Percentiles rank a stretch among this genome's conserved stretches.
Conservation (phyloP, 2,113 vertebrate genomes). For the Talpa occidentalis region DNA sequence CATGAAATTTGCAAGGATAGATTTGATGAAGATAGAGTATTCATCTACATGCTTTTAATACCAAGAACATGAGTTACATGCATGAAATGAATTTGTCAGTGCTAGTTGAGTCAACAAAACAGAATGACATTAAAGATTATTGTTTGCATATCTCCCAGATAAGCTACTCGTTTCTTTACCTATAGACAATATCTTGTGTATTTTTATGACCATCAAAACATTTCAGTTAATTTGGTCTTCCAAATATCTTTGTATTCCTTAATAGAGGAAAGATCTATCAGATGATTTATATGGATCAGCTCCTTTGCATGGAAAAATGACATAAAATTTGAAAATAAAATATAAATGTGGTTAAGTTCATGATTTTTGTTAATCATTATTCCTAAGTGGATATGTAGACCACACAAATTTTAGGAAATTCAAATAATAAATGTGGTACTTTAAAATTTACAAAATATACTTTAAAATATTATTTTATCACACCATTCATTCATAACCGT, state of each 20-base stretch:
- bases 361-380: background rate
- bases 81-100: background rate
- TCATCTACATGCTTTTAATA: background rate
- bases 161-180: background rate
- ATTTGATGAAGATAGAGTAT: background rate
- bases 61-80: background rate
- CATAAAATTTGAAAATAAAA: background rate
- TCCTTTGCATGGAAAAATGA: background rate
- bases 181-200: background rate
- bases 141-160: background rate
- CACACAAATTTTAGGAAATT: background rate
- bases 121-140: background rate
- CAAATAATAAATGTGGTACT: background rate
- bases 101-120: background rate
- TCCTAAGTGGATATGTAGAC: background rate
- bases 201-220: background rate
- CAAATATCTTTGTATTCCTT: background rate
- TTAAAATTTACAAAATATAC: background rate
- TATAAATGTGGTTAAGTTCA: background rate
- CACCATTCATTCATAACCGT: background rate
- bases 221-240: slow-evolving; percentile 19
- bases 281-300: background rate
- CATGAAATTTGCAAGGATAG: background rate
- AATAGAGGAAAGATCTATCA: background rate
- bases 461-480: background rate